A percentile compares a stretch with the other conserved stretches of the same genome.
phyloP scores from a whole-genome alignment of 2,797 vertebrate species.

The Alca torda region DNA sequence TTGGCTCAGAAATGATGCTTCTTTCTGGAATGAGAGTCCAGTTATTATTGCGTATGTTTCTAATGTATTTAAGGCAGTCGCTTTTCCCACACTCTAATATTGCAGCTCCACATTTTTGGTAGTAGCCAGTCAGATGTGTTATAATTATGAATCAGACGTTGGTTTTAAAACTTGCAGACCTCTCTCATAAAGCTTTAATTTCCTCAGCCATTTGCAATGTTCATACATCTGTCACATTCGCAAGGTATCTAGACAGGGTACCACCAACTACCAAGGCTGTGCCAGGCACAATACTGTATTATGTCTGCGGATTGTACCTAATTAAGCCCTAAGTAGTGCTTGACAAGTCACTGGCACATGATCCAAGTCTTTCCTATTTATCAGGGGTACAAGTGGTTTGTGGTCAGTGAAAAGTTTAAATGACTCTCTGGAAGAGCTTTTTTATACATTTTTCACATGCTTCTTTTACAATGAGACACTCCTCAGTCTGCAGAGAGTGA shows the following conservation, averaged over 20 bases:
- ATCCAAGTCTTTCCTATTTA: conserved; percentile 50
- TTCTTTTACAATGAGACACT: conserved; percentile 23
- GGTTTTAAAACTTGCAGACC: conserved; percentile 46
- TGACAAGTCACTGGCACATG: conserved; percentile 42
- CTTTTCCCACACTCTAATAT: conserved; percentile 34
- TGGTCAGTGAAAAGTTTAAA: conserved; percentile 55
- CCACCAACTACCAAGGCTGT: not conserved
- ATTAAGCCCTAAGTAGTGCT: conserved; percentile 42
- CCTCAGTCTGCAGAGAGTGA: not conserved
- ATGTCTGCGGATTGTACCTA: conserved; percentile 29
- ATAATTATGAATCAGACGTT: conserved; percentile 37
- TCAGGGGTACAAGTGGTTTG: conserved; percentile 54
- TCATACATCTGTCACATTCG: conserved; percentile 1
- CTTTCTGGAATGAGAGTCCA: conserved; percentile 7
- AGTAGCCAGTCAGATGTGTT: conserved; percentile 12
- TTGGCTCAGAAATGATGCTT: not conserved
- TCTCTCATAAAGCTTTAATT: conserved; percentile 48
- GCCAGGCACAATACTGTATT: conserved; percentile 32
- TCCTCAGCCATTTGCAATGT: conserved; percentile 21
- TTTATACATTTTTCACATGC: conserved; percentile 34
- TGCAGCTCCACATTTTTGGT: conserved; percentile 24
- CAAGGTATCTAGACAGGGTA: conserved; percentile 14
- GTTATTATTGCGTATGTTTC: not conserved
- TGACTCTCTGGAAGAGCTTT: conserved; percentile 35
- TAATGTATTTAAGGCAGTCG: not conserved